Percentiles rank a stretch among this genome's conserved stretches.
Conservation (phyloP, 92 coral and sea anemone genomes). For the Chrysogorgia sp. region DNA sequence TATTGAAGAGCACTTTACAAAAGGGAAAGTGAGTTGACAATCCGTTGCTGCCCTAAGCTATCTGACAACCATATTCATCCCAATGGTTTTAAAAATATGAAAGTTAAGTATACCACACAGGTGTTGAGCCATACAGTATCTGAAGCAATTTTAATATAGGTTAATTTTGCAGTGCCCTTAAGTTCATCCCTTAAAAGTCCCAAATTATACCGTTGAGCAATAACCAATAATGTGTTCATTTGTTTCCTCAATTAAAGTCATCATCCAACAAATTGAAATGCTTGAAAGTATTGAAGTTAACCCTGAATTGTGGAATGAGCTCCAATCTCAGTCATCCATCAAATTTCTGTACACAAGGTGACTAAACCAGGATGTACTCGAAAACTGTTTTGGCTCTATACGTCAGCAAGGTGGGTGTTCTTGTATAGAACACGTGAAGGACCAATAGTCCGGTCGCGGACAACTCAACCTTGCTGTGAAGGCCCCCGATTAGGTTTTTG, state of each 20-base stretch:
- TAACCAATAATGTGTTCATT: too few relatives aligned
- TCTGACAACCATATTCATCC: too few relatives aligned
- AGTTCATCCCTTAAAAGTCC: background rate
- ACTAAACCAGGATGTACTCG: too few relatives aligned
- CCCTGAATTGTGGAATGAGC: background rate
- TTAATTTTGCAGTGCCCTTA: background rate
- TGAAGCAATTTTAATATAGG: too few relatives aligned
- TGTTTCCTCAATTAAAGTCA: too few relatives aligned
- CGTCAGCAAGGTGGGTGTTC: slow-evolving; percentile 2
- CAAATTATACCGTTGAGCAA: background rate
- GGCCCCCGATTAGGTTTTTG: too few relatives aligned
- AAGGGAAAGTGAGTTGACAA: background rate
- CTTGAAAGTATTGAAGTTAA: background rate
- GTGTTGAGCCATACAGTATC: too few relatives aligned
- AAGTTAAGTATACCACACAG: too few relatives aligned
- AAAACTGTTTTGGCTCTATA: background rate
- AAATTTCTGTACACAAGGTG: background rate
- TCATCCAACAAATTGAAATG: background rate
- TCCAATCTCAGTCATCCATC: background rate
- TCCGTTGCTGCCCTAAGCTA: background rate
- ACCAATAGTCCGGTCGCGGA: too few relatives aligned
- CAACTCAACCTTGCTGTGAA: too few relatives aligned
- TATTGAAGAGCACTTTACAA: background rate
- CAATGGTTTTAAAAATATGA: too few relatives aligned
- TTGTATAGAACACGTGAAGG: too few relatives aligned